These are phyloP conservation scores for Zophobas atratus DNA, from an alignment of 1,140 invertebrate genomes.

Conservation along the genomic window DNA sequence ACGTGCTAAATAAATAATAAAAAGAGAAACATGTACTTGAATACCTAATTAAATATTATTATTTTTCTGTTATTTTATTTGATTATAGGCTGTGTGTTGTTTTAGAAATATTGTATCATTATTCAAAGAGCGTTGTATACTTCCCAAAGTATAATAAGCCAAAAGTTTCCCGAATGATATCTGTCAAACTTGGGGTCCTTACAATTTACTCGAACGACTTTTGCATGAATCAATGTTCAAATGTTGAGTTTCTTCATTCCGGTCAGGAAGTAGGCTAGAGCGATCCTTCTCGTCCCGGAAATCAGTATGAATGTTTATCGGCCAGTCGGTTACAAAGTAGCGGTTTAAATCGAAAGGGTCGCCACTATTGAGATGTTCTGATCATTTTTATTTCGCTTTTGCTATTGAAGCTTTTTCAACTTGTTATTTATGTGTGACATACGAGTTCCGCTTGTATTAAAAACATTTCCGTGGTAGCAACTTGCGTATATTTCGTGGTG, in stretches of 20 bases:
- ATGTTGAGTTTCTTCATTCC: conserved; percentile 32
- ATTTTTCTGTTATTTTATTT: no score
- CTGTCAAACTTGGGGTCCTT: no score
- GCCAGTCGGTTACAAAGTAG: conserved; percentile 23
- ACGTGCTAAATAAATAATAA: no score
- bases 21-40: no score
- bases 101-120: no score
- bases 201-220: conserved; percentile 4
- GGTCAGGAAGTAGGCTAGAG: conserved; percentile 45
- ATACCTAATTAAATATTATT: no score
- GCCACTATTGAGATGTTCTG: neutral
- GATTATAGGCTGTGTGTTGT: no score
- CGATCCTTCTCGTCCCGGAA: conserved; percentile 38
- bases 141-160: no score
- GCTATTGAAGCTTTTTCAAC: conserved; percentile 5
- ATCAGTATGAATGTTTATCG: conserved; percentile 45
- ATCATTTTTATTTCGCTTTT: conserved; percentile 15
- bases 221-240: conserved; percentile 34
- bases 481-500: neutral
- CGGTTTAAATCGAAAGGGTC: conserved; percentile 4
- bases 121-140: no score
- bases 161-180: no score
- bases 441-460: neutral
- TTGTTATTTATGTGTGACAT: conserved; percentile 18
- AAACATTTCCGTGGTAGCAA: neutral